Evolutionary conservation across 2,113 vertebrate genomes (phyloP).

Genomic region (Pyxicephalus adspersus): DNA sequence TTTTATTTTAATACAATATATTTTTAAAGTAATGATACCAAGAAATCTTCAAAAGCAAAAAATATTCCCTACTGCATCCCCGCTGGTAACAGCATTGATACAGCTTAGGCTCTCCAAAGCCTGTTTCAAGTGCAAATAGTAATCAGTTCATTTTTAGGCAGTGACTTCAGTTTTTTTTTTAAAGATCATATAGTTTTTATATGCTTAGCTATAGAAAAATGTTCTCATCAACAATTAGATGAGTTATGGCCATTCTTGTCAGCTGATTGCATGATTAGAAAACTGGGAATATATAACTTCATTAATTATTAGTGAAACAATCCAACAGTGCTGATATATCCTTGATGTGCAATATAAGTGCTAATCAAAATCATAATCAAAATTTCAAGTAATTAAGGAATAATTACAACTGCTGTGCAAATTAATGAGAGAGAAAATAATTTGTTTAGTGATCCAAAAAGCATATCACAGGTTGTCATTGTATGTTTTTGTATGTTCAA

Average conservation of each 20-base stretch:
- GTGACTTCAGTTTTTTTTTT: not conserved
- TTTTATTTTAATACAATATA: slow-evolving; percentile 1
- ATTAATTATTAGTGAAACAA: not conserved
- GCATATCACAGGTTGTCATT: too few relatives aligned
- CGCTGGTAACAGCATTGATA: not conserved
- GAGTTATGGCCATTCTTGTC: too few relatives aligned
- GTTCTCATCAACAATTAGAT: not conserved
- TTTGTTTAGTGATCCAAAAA: too few relatives aligned
- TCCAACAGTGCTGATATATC: not conserved
- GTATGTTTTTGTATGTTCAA: too few relatives aligned
- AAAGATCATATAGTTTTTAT: not conserved
- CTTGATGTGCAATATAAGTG: not conserved
- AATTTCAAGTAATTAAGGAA: not conserved
- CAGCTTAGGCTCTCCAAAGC: not conserved
- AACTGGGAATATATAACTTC: not conserved
- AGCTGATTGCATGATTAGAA: slow-evolving; percentile 6
- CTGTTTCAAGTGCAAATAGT: not conserved
- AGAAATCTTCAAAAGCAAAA: not conserved
- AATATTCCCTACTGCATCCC: not conserved
- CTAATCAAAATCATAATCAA: slow-evolving; percentile 3
- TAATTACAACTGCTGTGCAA: not conserved
- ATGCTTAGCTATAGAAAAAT: not conserved
- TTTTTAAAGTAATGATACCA: not conserved
- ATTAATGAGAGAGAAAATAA: too few relatives aligned
- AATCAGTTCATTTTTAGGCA: not conserved